Evolutionary conservation across 2,797 vertebrate species (phyloP), one percentile per base, ranked within the genome.

Genomic region (Rhabdophis nuchalis): DNA sequence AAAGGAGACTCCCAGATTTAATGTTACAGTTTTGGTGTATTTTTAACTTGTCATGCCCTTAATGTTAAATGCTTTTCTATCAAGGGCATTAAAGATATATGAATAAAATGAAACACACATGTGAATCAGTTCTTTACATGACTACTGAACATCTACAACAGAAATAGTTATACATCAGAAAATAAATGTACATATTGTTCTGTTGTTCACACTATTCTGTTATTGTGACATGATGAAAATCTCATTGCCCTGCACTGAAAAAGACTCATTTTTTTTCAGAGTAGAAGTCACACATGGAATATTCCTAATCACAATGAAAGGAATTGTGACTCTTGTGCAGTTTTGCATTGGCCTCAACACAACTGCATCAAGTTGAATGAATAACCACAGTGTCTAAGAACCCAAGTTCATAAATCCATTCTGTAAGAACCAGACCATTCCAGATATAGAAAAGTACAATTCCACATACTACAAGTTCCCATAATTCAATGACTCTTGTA

Each of bases 101-200:
- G 64, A 72, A 32, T 72, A 36, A 72, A 72, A 72, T 90, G 93
- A 92, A 93, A 0, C 3, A 0, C 32, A 23, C 61, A 87, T 8
- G 52, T 9, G 13, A 64, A 8, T 52, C 52, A 4, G 57, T 90
- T 41, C 36, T 89, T 87, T 32, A 41, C 0, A 1, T 1, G 7
- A 2, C 68, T 95, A 85, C 85, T 2, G 60, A 25, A 87, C 0
- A 25, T 52, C 82, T 92, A 85, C 68, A 89, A 87, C n/a, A 87
- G 5, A 57, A 1, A 11, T 0, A 23, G 9, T 1, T 89, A 27
- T 5, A 0, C 72, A 8, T 60, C 4, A 54, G 85, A 1, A 52
- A 0, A 32, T 0, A 90, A 46, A 57, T 64, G 46, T 54, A 50
- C 18, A 89, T 29, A 89, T 58, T 72, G 32, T 53, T 0, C 0